Evolutionary conservation across 2,113 vertebrate genomes (phyloP), one percentile per base, ranked within the genome.

Genomic region (human): DNA sequence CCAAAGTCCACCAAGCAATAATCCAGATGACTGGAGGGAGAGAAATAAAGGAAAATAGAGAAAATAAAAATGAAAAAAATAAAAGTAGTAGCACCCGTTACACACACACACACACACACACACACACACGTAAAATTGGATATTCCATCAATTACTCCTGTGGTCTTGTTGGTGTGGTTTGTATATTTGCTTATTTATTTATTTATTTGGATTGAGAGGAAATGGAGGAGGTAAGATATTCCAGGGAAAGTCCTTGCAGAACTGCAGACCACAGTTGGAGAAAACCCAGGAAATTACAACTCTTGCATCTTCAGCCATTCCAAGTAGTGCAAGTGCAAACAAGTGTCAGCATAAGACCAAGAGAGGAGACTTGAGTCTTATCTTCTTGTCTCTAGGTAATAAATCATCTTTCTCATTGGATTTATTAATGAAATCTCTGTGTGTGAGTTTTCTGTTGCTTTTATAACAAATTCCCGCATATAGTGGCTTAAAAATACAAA

Each of bases 281-380:
- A 61, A 82, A 55, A 18, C 11, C 17, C 43, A 35, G 30, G 8
- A 11, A 40, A 17, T 40, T 2, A 6, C 25, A 79, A 16, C 13
- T 57, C 1, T 40, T 9, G 75, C 23, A 2, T 17, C 6, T 23
- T n/a, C 18, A 27, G 27, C n/a, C 11, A 2, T 9, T 52, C 18
- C 14, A 8, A 12, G 40, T 8, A n/a, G 45, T 5, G 1, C n/a
- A 66, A 23, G 12, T 1, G 2, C 32, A 40, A 52, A 7, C 45
- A 55, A 57, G 16, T 16, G 25, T 6, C 3, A 12, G 30, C 43
- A 23, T 10, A 8, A 43, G 45, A 22, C 8, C 52, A 18, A 38
- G 35, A 59, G 50, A 72, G 13, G 32, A 23, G 3, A 40, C 0
- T 40, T 70, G 38, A 43, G 9, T 8, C 20, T 30, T 4, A 13